phyloP scores from a whole-genome alignment of 2,888 invertebrate species.

The Diadegma fenestrale region DNA sequence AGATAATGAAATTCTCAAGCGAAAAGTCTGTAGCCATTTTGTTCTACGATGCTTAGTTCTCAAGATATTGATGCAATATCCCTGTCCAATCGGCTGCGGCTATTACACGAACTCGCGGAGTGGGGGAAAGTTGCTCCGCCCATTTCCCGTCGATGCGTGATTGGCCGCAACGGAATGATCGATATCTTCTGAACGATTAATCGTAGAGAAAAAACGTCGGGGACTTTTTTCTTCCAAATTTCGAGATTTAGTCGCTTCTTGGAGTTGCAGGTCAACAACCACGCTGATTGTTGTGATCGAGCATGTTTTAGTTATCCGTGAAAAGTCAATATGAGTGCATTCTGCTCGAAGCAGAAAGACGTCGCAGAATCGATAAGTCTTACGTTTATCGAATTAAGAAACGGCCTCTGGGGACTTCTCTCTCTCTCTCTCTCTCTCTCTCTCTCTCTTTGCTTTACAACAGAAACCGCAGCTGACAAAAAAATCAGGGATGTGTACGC shows the following conservation, averaged over 20 bases:
- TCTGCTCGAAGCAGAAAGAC: conserved; percentile 74
- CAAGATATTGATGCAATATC: background rate
- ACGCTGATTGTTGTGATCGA: background rate
- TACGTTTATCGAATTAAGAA: conserved; percentile 79
- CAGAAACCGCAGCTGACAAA: background rate
- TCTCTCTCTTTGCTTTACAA: conserved; percentile 49
- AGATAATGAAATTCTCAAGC: background rate
- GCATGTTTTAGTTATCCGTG: background rate
- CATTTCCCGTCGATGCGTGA: background rate
- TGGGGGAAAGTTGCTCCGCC: background rate
- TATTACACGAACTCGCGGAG: background rate
- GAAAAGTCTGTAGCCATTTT: background rate
- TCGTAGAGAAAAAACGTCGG: background rate
- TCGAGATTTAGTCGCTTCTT: background rate
- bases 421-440: conserved; percentile 66
- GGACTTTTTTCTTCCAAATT: background rate
- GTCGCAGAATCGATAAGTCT: conserved; percentile 75
- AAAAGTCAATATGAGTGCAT: conserved; percentile 1
- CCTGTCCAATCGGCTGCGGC: background rate
- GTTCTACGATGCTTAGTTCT: background rate
- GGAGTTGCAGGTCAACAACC: background rate
- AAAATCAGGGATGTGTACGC: conserved; percentile 49
- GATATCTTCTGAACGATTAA: background rate
- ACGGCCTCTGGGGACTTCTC: conserved; percentile 62
- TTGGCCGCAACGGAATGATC: background rate